Base-by-base conservation (phyloP, 2,888 invertebrate species). In the Dynastes maya region DNA sequence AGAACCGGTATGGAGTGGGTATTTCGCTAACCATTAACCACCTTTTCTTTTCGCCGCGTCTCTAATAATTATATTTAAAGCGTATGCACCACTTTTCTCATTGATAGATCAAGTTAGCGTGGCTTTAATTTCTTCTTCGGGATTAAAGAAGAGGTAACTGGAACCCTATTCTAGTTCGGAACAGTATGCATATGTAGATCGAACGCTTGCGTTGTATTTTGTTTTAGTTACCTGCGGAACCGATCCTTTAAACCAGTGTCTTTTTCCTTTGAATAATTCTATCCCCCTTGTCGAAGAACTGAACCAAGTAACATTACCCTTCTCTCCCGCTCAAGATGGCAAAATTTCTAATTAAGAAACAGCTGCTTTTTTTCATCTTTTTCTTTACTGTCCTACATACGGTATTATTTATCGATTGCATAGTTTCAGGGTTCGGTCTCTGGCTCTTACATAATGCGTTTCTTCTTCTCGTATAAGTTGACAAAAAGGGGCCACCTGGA, bases 291-390 rank as follows among this genome's bases (percentile, higher is more conserved):
- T 45, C 8, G 45, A 45, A 40, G 40, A 40, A 40, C 8, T 6
- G 5, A 9, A 13, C 16, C 4, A 22, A 22, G 22, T 22, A 58
- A 58, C 22, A 8, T 58, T 2, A 55, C 8, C 53, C n/a, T 0
- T 58, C 53, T 53, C 22, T 55, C 55, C 11, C 16, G 6, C 45
- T 5, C 45, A 67, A 67, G 22, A 64, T 53, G 32, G 53, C 70
- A 55, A 70, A 70, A 29, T 71, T 71, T 32, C 55, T 22, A 71
- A 71, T 71, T 71, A 71, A 37, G 2, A 71, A 32, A 71, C 71
- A 71, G 40, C 55, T 71, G 40, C 16, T 71, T 51, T 29, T 49
- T 51, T 51, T 22, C 37, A 9, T 58, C 55, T 22, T 22, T 22
- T 22, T 58, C 55, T 22, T 58, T 58, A 11, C 45, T 11, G 8